Conservation (phyloP, 2,113 vertebrate genomes). For the Callithrix jacchus region DNA sequence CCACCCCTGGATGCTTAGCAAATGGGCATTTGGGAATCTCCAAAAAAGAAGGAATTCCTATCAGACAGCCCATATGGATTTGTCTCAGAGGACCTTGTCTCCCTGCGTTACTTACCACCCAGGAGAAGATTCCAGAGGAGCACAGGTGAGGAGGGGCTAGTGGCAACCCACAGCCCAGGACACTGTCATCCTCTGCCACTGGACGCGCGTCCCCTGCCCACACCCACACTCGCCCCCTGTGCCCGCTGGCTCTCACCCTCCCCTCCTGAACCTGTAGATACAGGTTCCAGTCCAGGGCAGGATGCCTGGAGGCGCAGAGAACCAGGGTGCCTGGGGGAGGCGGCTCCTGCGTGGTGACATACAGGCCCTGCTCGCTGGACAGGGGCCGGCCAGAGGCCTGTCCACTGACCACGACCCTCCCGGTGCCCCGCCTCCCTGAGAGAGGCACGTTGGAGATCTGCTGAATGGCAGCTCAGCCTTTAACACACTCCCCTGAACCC, state of each 20-base stretch:
- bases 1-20: neutral
- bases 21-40: neutral
- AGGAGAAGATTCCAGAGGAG: too few species aligned
- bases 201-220: neutral
- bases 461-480: neutral
- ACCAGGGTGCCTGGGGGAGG: neutral
- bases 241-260: neutral
- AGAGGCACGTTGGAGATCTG: neutral
- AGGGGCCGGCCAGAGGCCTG: neutral
- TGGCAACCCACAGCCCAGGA: neutral
- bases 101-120: neutral
- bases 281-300: neutral
- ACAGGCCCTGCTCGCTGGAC: neutral
- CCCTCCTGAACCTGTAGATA: too few species aligned
- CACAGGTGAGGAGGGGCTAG: neutral
- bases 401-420: neutral
- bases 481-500: neutral
- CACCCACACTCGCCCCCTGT: neutral
- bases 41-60: neutral
- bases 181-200: neutral
- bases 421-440: accelerated
- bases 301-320: neutral
- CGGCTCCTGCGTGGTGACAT: neutral
- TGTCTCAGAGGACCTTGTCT: neutral
- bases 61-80: accelerated